Percentiles rank a stretch among this genome's conserved stretches.
Conservation (phyloP, 1,140 invertebrate genomes). For the Cherax destructor region DNA sequence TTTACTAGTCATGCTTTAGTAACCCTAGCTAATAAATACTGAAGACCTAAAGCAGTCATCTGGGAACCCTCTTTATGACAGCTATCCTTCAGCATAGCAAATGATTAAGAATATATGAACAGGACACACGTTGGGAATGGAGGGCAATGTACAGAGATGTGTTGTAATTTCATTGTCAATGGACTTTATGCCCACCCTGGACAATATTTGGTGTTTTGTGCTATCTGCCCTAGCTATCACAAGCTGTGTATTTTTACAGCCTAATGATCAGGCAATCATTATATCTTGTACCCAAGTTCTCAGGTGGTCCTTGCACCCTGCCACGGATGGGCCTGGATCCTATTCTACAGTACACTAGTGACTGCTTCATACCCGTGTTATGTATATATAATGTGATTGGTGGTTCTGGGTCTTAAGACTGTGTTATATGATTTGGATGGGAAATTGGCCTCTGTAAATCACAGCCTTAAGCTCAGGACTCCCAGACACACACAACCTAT, state of each 20-base stretch:
- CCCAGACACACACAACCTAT: slow-evolving; percentile 4
- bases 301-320: neutral
- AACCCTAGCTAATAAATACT: no score
- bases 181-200: no score
- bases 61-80: no score
- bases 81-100: no score
- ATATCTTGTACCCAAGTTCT: neutral
- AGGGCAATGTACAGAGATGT: no score
- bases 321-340: slow-evolving; percentile 9
- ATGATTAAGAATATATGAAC: no score
- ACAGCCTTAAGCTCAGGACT: neutral
- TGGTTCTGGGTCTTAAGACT: slow-evolving; percentile 34
- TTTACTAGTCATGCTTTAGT: no score
- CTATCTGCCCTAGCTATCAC: neutral
- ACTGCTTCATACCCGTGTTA: slow-evolving; percentile 58
- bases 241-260: neutral
- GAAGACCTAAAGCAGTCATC: no score
- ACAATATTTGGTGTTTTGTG: no score
- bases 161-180: no score
- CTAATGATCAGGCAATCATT: neutral
- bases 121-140: no score
- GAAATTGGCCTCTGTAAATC: neutral
- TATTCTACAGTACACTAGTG: slow-evolving; percentile 51
- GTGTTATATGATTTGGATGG: neutral
- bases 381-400: slow-evolving; percentile 27